Percentiles rank a stretch among this genome's conserved stretches.
phyloP scores from a whole-genome alignment of 2,888 invertebrate genomes.

The Entomobrya multifasciata region DNA sequence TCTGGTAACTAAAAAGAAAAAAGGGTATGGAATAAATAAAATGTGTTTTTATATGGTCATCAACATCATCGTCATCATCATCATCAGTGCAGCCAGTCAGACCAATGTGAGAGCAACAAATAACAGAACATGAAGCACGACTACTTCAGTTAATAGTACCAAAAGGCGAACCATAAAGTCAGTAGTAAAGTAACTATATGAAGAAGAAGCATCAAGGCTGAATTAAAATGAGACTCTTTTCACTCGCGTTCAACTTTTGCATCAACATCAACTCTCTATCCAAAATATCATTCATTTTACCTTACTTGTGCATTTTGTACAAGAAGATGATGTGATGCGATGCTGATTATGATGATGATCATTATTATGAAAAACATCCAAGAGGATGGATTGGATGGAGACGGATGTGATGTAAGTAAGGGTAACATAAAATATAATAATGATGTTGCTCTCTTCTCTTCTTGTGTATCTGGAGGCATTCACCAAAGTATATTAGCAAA shows the following conservation, averaged over 20 bases:
- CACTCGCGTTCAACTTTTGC: conserved; percentile 16
- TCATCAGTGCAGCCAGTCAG: conserved; percentile 40
- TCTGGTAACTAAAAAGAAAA: conserved; percentile 23
- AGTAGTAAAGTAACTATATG: conserved; percentile 1
- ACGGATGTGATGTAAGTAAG: conserved; percentile 33
- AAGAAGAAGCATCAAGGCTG: conserved; percentile 51
- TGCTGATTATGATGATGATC: conserved; percentile 38
- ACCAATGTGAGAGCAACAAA: background rate
- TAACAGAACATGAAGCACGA: conserved; percentile 2
- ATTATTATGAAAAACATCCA: conserved; percentile 14
- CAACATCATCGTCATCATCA: conserved; percentile 9
- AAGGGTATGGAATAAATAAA: conserved; percentile 38
- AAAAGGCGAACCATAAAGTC: conserved; percentile 9
- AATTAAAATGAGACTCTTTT: conserved; percentile 62
- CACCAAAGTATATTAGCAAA: background rate
- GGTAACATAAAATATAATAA: conserved; percentile 2
- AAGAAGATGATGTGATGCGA: no score
- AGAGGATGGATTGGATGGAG: background rate
- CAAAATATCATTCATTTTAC: conserved; percentile 38
- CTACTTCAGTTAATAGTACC: background rate
- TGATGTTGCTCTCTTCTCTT: background rate
- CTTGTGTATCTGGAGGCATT: background rate
- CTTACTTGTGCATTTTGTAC: conserved; percentile 29
- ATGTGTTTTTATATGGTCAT: conserved; percentile 54
- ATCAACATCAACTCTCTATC: conserved; percentile 13